Evolutionary conservation across 2,113 vertebrate species (phyloP).

Genomic region (Hypocryptadius cinnamomeus): DNA sequence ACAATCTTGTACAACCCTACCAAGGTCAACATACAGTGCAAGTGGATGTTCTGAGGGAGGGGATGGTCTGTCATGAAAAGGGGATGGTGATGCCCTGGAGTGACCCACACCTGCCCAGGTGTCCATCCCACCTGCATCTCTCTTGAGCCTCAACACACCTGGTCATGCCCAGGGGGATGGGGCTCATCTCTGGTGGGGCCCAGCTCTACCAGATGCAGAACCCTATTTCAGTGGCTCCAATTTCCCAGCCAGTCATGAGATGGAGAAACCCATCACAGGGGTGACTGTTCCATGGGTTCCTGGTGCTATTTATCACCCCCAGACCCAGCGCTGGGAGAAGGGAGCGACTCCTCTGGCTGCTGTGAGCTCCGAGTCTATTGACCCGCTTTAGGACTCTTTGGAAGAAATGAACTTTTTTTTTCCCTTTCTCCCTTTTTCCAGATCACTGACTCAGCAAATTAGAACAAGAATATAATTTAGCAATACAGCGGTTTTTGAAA

Average conservation of each 20-base stretch:
- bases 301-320: not conserved
- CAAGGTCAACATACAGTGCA: accelerated
- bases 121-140: not conserved
- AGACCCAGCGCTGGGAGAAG: accelerated
- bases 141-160: not conserved
- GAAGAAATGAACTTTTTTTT: slow-evolving; percentile 55
- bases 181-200: not conserved
- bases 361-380: not conserved
- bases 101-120: not conserved
- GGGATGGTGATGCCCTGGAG: not conserved
- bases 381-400: slow-evolving; percentile 56
- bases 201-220: not conserved
- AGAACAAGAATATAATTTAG: slow-evolving; percentile 69
- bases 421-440: slow-evolving; percentile 62
- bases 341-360: not conserved
- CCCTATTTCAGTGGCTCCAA: not conserved
- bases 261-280: not conserved
- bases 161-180: not conserved
- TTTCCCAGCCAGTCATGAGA: not conserved
- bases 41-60: not conserved
- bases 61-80: not conserved
- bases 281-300: not conserved
- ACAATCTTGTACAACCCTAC: not conserved
- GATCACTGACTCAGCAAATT: slow-evolving; percentile 69
- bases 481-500: slow-evolving; percentile 61